These are phyloP conservation scores for Nerophis lumbriciformis DNA, from an alignment of 2,113 vertebrate genomes.

Conservation along the genomic window DNA sequence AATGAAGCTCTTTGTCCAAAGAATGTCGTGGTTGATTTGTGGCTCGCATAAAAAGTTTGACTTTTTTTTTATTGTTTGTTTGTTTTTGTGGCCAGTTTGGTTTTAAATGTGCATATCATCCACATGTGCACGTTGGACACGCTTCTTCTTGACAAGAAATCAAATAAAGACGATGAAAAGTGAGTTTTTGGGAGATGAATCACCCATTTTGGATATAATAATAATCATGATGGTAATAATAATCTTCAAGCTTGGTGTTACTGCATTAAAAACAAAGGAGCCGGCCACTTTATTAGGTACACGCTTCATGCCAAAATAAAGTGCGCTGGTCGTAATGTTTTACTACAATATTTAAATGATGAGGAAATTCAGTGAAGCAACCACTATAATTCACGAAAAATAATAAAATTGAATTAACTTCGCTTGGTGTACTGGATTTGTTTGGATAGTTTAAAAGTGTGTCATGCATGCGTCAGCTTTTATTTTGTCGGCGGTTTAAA, in stretches of 20 bases:
- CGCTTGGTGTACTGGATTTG: no score
- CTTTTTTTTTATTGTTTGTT: neutral
- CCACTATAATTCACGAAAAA: no score
- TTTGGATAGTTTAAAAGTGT: no score
- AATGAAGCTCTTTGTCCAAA: constrained; percentile 37
- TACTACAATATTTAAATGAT: no score
- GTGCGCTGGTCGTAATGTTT: no score
- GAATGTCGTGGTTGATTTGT: constrained; percentile 33
- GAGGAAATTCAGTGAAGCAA: no score
- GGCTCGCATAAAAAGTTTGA: constrained; percentile 36
- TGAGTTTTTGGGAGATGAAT: constrained; percentile 31
- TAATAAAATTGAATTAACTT: no score
- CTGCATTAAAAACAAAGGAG: neutral
- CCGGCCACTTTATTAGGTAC: neutral
- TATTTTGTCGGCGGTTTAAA: no score
- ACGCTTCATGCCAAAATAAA: no score
- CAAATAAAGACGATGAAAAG: constrained; percentile 26
- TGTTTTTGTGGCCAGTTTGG: constrained; percentile 17
- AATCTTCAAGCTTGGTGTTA: constrained; percentile 2
- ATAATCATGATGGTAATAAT: constrained; percentile 15
- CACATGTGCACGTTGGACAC: constrained; percentile 5
- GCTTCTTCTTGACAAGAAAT: constrained; percentile 32
- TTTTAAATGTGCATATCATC: neutral
- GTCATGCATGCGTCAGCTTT: no score
- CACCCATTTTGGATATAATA: constrained; percentile 47